Base-by-base conservation (phyloP, 2,888 invertebrate species). In the Ophion slaviceki region DNA sequence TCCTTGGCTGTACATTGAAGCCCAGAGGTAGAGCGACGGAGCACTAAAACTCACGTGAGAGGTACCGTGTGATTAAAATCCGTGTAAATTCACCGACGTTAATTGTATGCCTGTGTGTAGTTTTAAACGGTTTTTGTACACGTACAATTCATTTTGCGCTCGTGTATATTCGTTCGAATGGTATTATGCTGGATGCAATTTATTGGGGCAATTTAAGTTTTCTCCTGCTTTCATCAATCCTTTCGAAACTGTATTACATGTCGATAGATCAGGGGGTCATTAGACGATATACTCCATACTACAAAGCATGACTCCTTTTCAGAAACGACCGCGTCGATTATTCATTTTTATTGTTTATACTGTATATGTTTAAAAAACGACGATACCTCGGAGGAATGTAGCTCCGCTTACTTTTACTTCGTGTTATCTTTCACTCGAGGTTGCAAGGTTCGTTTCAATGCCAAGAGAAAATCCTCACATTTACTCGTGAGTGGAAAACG, bases 41-140 rank as follows among this genome's bases (percentile, higher is more conserved):
- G 67, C 68, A 74, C 47, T 11, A 32, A 20, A 57, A 64, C 45
- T 36, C 53, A 80, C 71, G 79, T 57, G 79, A 79, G 68, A 62
- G 62, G 32, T 45, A 20, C 79, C 20, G 47, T 53, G 78, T 77
- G 77, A 66, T 66, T 77, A 59, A 45, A 78, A 78, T 59, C 67
- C 20, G 28, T 47, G 40, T 62, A 28, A 53, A 76, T 40, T 57
- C 57, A 17, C 6, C 40, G 64, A 8, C 64, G 64, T 71, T 68
- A 59, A 61, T 59, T 74, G 57, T 40, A 45, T 75, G 36, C 28
- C 24, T 24, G 47, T 24, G 24, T 28, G 14, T 47, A 68, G 45
- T 8, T 47, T 45, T 24, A 4, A 20, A 68, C 20, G 17, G 11
- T 57, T 74, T 32, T 61, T 17, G n/a, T 64, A 40, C 80, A 47